phyloP scores from a whole-genome alignment of 2,797 vertebrate species.

The Chloroceryle amazona region DNA sequence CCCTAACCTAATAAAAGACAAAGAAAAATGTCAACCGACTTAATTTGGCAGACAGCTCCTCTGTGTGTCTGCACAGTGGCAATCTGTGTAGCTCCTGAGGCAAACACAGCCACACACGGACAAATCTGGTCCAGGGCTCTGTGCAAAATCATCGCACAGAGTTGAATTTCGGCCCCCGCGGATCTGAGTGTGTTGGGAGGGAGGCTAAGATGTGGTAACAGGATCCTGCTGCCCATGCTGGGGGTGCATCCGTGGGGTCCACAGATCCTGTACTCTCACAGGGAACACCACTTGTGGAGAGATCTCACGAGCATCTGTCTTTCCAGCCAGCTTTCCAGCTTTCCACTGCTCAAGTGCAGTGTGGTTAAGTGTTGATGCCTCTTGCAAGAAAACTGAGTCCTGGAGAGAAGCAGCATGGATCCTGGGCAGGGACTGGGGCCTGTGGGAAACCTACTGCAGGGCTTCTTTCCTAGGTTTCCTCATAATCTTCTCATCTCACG shows the following conservation, averaged over 20 bases:
- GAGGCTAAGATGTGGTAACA: not conserved
- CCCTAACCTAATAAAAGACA: not conserved
- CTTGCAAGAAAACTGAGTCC: not conserved
- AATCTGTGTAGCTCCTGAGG: not conserved
- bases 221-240: not conserved
- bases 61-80: not conserved
- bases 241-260: fast-evolving
- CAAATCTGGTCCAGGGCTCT: not conserved
- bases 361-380: not conserved
- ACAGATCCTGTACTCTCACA: fast-evolving
- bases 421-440: not conserved
- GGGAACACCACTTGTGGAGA: not conserved
- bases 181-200: fast-evolving
- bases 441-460: not conserved
- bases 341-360: too few relatives aligned
- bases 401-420: not conserved
- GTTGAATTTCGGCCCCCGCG: fast-evolving
- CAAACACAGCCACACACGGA: not conserved
- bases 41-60: not conserved
- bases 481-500: not conserved
- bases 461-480: not conserved
- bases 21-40: not conserved
- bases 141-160: not conserved
- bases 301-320: not conserved
- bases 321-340: not conserved